A percentile compares a stretch with the other conserved stretches of the same genome.
phyloP scores from a whole-genome alignment of 2,113 vertebrate species.

The Isichthys henryi region DNA sequence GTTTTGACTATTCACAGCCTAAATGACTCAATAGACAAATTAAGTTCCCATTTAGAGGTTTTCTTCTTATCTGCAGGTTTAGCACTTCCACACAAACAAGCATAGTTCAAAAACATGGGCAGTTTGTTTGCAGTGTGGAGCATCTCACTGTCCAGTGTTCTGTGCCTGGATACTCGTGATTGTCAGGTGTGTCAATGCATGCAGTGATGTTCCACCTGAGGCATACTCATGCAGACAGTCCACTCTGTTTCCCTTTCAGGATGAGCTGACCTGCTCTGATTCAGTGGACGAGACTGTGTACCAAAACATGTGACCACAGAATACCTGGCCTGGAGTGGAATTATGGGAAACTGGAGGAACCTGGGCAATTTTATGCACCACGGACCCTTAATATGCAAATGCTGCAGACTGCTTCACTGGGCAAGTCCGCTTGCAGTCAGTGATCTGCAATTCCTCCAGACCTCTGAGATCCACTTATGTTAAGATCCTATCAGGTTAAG shows the following conservation, averaged over 20 bases:
- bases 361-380: background rate
- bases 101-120: background rate
- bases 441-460: background rate
- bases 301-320: slow-evolving; percentile 45
- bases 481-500: background rate
- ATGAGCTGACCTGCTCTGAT: background rate
- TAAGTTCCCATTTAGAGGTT: background rate
- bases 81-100: background rate
- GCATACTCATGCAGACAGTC: background rate
- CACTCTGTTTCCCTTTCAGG: slow-evolving; percentile 23
- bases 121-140: background rate
- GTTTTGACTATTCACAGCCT: background rate
- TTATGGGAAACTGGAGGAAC: background rate
- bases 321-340: background rate
- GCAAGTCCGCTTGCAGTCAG: background rate
- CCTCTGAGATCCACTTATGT: background rate
- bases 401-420: background rate
- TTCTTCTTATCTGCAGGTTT: background rate
- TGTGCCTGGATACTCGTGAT: background rate
- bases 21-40: background rate
- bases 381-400: background rate
- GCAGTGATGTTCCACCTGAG: background rate
- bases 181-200: background rate
- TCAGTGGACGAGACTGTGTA: slow-evolving; percentile 46
- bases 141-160: background rate